These are phyloP conservation scores for Hermetia illucens DNA, from an alignment of 1,140 invertebrate genomes.

Conservation along the genomic window DNA sequence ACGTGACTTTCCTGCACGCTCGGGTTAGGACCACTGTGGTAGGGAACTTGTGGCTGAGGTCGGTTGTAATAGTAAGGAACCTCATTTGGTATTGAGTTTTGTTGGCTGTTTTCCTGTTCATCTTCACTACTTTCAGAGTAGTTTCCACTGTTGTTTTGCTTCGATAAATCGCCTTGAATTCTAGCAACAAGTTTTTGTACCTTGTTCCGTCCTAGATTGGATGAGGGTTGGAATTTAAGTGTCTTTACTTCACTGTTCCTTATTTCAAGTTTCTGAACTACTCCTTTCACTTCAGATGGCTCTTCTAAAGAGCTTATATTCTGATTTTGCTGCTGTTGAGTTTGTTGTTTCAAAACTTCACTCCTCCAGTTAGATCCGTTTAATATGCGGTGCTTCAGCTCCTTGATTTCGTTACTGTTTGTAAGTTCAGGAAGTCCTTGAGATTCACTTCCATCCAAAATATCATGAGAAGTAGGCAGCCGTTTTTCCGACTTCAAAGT, in stretches of 20 bases:
- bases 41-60: conserved; percentile 17
- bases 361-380: conserved; percentile 2
- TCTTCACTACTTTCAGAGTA: conserved; percentile 42
- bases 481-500: conserved; percentile 1
- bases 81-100: conserved; percentile 24
- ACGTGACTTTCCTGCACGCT: too few relatives aligned
- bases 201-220: conserved; percentile 10
- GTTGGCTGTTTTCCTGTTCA: conserved; percentile 17
- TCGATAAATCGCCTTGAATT: too few relatives aligned
- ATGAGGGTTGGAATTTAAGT: conserved; percentile 28
- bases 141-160: conserved; percentile 36
- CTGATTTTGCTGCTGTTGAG: background rate
- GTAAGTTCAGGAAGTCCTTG: background rate
- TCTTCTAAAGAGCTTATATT: background rate
- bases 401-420: conserved; percentile 1
- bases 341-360: background rate
- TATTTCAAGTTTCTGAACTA: conserved; percentile 21
- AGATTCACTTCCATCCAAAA: background rate
- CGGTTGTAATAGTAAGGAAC: conserved; percentile 37
- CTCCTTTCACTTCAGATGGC: conserved; percentile 18
- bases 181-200: conserved; percentile 26
- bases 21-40: too few relatives aligned
- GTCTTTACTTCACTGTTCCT: conserved; percentile 23
- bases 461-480: background rate
- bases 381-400: conserved; percentile 1